A percentile compares a stretch with the other conserved stretches of the same genome.
Evolutionary conservation across 2,113 vertebrate species (phyloP).

Genomic region (Oncorhynchus kisutch): DNA sequence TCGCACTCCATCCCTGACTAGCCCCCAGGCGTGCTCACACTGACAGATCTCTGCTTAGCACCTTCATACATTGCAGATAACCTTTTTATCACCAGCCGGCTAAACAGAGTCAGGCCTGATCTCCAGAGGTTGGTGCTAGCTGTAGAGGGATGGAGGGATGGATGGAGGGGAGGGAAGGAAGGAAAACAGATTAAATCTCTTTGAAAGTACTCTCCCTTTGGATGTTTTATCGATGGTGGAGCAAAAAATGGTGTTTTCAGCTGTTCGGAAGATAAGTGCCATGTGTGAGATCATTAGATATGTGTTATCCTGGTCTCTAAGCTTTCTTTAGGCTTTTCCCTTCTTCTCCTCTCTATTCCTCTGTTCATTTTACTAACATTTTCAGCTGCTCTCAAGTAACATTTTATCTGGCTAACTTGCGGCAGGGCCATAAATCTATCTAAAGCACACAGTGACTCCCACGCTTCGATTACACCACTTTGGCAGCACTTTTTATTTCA

Average conservation of each 20-base stretch:
- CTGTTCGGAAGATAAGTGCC: constrained; percentile 38
- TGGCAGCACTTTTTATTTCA: constrained; percentile 50
- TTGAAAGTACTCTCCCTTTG: constrained; percentile 17
- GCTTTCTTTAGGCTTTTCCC: background rate
- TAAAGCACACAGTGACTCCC: constrained; percentile 39
- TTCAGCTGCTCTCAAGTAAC: constrained; percentile 49
- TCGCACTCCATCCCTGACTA: background rate
- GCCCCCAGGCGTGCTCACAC: constrained; percentile 37
- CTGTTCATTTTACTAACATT: constrained; percentile 13
- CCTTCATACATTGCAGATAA: constrained; percentile 64
- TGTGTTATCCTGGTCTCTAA: background rate
- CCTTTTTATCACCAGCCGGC: constrained; percentile 36
- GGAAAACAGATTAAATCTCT: constrained; percentile 51
- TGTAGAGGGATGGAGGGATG: constrained; percentile 11
- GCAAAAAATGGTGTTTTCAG: constrained; percentile 39
- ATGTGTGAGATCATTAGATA: constrained; percentile 38
- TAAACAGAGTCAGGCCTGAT: constrained; percentile 45
- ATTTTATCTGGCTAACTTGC: constrained; percentile 54
- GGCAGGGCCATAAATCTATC: constrained; percentile 55
- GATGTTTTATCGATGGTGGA: constrained; percentile 37
- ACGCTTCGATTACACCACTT: constrained; percentile 55
- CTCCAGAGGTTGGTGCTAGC: constrained; percentile 27
- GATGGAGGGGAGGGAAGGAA: constrained; percentile 37
- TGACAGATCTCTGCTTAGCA: constrained; percentile 69
- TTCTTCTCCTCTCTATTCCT: background rate